These are phyloP conservation scores for Leptestheria dahalacensis DNA, from an alignment of 1,140 invertebrate genomes.

Conservation along the genomic window DNA sequence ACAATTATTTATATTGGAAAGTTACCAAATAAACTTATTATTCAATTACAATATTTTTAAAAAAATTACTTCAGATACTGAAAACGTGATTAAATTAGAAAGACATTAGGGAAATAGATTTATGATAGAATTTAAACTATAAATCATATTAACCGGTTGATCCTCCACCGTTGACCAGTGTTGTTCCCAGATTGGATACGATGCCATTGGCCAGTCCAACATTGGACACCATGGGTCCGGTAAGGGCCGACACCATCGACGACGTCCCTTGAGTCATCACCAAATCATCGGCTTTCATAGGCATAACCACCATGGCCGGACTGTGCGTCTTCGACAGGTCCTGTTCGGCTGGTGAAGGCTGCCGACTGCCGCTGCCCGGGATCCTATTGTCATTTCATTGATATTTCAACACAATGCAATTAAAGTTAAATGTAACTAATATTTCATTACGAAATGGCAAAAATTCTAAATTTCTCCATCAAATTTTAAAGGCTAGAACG, in stretches of 20 bases:
- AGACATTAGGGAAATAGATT: too few relatives aligned
- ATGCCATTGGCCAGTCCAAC: conserved; percentile 5
- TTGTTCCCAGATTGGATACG: neutral
- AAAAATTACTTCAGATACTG: too few relatives aligned
- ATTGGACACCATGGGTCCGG: neutral
- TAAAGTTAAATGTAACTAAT: too few relatives aligned
- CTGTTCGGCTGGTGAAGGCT: conserved; percentile 77
- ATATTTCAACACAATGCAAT: conserved; percentile 1
- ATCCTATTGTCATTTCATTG: conserved; percentile 46
- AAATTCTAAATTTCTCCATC: too few relatives aligned
- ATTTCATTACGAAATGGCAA: too few relatives aligned
- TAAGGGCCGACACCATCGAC: conserved; percentile 2
- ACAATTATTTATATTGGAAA: too few relatives aligned
- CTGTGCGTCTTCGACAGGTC: conserved; percentile 40
- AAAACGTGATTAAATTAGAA: too few relatives aligned
- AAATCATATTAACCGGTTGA: too few relatives aligned
- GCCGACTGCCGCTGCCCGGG: conserved; percentile 59
- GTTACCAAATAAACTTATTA: too few relatives aligned
- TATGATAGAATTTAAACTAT: too few relatives aligned
- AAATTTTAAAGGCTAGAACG: too few relatives aligned
- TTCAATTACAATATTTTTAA: too few relatives aligned
- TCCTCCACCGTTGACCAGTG: neutral
- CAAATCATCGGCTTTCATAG: conserved; percentile 7
- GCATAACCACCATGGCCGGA: neutral
- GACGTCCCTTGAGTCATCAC: neutral